Evolutionary conservation across 2,888 invertebrate species (phyloP), one percentile per base, ranked within the genome.

Genomic region (Caradrina clavipalpis): DNA sequence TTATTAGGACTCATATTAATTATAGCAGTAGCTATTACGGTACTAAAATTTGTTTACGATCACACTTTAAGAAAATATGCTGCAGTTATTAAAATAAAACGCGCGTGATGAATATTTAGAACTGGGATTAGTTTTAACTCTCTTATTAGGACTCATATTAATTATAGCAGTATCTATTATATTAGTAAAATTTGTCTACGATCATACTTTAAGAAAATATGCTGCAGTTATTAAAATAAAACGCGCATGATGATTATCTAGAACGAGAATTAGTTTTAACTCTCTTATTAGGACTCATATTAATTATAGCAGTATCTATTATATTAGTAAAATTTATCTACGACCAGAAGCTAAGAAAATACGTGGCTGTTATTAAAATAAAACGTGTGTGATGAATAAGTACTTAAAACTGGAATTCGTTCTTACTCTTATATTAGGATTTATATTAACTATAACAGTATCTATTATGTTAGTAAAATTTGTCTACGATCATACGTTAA

Each of bases 361-460:
- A 69, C 1, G 5, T 7, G 11, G 45, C 50, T 35, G 21, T 35
- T 2, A 61, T 35, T 15, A 71, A 71, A 63, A 26, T 63, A 26
- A 71, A 70, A 26, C 11, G 45, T 2, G 19, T 11, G 1, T 70
- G n/a, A n/a, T n/a, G 57, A n/a, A n/a, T n/a, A n/a, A 61, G 15
- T 77, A 77, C 13, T n/a, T 71, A 5, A 63, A 64, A 56, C 17
- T 71, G 42, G 51, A 61, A 47, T 26, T 73, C 11, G 61, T 68
- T 1, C n/a, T 73, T 0, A 50, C 61, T 7, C 22, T 73, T 5
- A 11, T 62, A 21, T 21, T 51, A 19, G 63, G 13, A 6, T 13
- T 63, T 22, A 15, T 47, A 57, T 13, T 42, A 53, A 31, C 39
- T 13, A 1, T 63, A 50, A 7, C 19, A 26, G 17, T 39, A 39